A percentile compares a stretch with the other conserved stretches of the same genome.
These are phyloP conservation scores for Ericerus pela DNA, from an alignment of 1,140 invertebrate genomes.

Conservation along the genomic window DNA sequence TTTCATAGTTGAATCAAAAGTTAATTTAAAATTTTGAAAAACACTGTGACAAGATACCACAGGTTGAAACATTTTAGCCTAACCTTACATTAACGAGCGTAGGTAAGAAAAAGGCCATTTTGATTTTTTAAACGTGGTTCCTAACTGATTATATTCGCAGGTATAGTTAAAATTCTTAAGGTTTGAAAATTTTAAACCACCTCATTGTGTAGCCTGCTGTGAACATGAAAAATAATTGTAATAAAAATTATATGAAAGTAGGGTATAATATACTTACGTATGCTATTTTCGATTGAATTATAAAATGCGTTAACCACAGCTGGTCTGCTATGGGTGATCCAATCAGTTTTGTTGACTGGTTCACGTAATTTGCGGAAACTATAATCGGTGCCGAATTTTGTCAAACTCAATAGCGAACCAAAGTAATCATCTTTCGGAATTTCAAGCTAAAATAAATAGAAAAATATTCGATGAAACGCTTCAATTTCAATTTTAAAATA, in stretches of 20 bases:
- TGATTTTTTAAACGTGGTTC: no score
- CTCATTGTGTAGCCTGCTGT: no score
- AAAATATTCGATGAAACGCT: not conserved
- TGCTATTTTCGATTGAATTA: conserved; percentile 47
- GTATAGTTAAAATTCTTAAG: no score
- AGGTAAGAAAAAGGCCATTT: no score
- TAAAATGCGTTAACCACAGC: conserved; percentile 54
- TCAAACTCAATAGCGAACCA: conserved; percentile 41
- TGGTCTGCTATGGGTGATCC: conserved; percentile 45
- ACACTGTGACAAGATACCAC: no score
- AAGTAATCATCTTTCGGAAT: conserved; percentile 39
- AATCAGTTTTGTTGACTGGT: conserved; percentile 49
- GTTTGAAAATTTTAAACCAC: no score
- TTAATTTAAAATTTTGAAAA: no score
- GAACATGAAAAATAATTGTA: not conserved
- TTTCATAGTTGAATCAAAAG: no score
- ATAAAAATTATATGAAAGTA: not conserved
- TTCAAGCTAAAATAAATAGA: conserved; percentile 35
- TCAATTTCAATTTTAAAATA: not conserved
- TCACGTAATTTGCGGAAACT: conserved; percentile 42
- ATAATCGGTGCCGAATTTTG: conserved; percentile 41
- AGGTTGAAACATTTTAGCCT: no score
- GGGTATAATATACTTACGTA: conserved; percentile 35
- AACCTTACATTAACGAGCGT: no score
- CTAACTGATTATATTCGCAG: no score